These are phyloP conservation scores for Stichopus chloronotus DNA, from an alignment of 35 echinoderm and acorn worm genomes.

Conservation along the genomic window DNA sequence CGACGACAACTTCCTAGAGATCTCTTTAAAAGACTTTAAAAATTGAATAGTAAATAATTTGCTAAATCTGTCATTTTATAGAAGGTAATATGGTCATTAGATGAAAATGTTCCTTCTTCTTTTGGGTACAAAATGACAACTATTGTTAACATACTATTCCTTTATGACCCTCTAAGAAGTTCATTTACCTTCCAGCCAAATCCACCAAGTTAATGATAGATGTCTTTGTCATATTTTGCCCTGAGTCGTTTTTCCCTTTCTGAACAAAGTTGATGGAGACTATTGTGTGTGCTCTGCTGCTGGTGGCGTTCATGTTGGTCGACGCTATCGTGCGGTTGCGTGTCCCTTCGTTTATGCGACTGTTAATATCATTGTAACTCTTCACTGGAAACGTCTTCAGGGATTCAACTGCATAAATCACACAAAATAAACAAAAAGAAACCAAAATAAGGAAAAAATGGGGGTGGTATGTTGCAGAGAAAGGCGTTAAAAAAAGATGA, in stretches of 20 bases:
- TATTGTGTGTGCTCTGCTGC: conserved; percentile 98
- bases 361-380: conserved; percentile 92
- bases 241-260: conserved; percentile 88
- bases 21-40: no score
- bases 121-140: no score
- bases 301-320: conserved; percentile 99
- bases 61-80: no score
- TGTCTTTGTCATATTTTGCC: conserved; percentile 97
- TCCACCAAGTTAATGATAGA: conserved; percentile 97
- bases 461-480: not conserved
- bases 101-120: no score
- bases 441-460: not conserved
- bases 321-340: conserved; percentile 93
- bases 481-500: not conserved
- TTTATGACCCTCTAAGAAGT: no score
- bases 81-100: no score
- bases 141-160: no score
- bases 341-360: conserved; percentile 94
- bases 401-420: conserved; percentile 60
- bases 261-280: conserved; percentile 90
- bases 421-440: not conserved
- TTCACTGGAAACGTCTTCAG: conserved; percentile 83
- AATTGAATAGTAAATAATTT: no score
- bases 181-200: conserved; percentile 88
- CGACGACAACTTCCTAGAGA: no score